These are phyloP conservation scores for Erinaceus europaeus DNA, from an alignment of 2,113 vertebrate species.

Conservation along the genomic window DNA sequence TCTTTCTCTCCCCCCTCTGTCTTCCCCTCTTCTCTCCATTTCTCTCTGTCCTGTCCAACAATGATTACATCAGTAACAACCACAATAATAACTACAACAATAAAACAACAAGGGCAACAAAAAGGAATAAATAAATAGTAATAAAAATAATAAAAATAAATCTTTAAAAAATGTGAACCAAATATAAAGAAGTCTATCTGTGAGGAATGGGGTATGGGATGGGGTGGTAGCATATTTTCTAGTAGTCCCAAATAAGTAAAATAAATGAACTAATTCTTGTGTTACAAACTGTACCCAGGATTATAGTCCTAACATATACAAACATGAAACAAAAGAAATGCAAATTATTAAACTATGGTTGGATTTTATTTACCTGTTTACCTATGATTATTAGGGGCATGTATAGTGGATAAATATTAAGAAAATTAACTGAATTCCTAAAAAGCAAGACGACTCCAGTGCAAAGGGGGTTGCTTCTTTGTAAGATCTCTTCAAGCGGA, in stretches of 20 bases:
- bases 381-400: not conserved
- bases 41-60: too few relatives aligned
- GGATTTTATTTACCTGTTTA: conserved; percentile 1
- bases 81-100: too few relatives aligned
- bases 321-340: not conserved
- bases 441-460: not conserved
- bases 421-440: not conserved
- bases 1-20: too few relatives aligned
- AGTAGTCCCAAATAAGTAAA: not conserved
- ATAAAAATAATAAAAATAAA: too few relatives aligned
- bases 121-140: too few relatives aligned
- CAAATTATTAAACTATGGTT: not conserved
- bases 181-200: not conserved
- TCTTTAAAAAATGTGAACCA: not conserved
- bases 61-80: too few relatives aligned
- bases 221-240: not conserved
- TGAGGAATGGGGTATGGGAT: not conserved
- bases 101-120: too few relatives aligned
- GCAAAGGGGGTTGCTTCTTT: not conserved
- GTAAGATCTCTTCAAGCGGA: not conserved
- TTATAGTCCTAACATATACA: not conserved
- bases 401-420: not conserved
- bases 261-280: not conserved
- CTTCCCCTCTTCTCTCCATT: too few relatives aligned
- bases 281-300: not conserved